phyloP scores from a whole-genome alignment of 1,140 invertebrate genomes.

The Tribolium madens region DNA sequence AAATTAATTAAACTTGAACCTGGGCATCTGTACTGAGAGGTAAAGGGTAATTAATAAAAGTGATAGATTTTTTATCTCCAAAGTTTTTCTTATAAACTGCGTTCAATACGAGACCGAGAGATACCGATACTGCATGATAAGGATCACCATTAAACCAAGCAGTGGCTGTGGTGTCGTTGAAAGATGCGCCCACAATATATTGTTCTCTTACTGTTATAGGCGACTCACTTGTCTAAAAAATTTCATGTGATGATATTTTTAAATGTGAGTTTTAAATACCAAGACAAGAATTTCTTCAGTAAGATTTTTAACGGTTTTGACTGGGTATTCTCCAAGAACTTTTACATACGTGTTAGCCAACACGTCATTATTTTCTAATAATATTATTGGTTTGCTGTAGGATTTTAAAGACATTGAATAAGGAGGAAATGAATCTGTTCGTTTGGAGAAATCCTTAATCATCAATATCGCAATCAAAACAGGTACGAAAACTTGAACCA shows the following conservation, averaged over 20 bases:
- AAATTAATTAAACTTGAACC: constrained; percentile 44
- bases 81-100: constrained; percentile 62
- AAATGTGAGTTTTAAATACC: constrained; percentile 26
- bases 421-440: constrained; percentile 4
- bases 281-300: constrained; percentile 28
- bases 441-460: neutral
- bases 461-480: constrained; percentile 14
- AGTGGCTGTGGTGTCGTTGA: constrained; percentile 29
- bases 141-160: constrained; percentile 52
- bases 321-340: constrained; percentile 12
- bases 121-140: constrained; percentile 49
- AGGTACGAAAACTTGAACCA: constrained; percentile 47
- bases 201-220: constrained; percentile 32
- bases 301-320: constrained; percentile 2
- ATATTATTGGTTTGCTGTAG: constrained; percentile 46
- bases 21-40: constrained; percentile 65
- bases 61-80: constrained; percentile 66
- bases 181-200: constrained; percentile 50
- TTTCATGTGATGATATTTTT: neutral
- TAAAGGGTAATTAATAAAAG: constrained; percentile 76
- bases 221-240: constrained; percentile 46
- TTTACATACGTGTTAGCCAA: too few relatives aligned
- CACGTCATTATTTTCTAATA: neutral
- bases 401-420: constrained; percentile 42
- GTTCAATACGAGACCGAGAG: constrained; percentile 51